Percentiles rank a stretch among this genome's conserved stretches.
Conservation (phyloP, 2,797 vertebrate genomes). For the Adrianichthys oophorus region DNA sequence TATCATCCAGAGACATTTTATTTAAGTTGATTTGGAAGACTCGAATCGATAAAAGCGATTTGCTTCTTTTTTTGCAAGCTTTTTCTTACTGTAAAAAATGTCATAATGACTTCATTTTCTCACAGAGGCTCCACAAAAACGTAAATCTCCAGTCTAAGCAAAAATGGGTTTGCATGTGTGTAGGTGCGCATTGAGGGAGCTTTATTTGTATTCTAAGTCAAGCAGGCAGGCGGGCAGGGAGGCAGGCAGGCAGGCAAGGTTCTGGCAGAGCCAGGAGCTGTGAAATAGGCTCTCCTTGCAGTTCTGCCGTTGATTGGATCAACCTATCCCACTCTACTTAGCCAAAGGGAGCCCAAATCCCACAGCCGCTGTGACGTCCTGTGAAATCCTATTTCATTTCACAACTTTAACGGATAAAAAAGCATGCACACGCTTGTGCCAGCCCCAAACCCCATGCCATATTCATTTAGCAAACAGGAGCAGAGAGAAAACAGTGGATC, state of each 20-base stretch:
- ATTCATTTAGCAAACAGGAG: slow-evolving; percentile 55
- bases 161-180: slow-evolving; percentile 49
- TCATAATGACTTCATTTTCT: slow-evolving; percentile 18
- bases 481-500: slow-evolving; percentile 40
- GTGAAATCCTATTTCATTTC: slow-evolving; percentile 80
- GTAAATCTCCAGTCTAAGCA: slow-evolving; percentile 51
- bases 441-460: slow-evolving; percentile 64
- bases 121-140: slow-evolving; percentile 34
- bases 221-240: slow-evolving; percentile 64
- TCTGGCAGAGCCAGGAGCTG: slow-evolving; percentile 72
- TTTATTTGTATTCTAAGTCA: slow-evolving; percentile 80
- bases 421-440: slow-evolving; percentile 58
- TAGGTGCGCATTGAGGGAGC: slow-evolving; percentile 69
- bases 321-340: slow-evolving; percentile 74
- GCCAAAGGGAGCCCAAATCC: slow-evolving; percentile 76
- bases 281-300: slow-evolving; percentile 77
- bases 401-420: slow-evolving; percentile 78
- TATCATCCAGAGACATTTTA: too few relatives aligned
- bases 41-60: too few relatives aligned
- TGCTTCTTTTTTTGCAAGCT: background rate
- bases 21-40: too few relatives aligned
- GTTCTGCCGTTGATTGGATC: slow-evolving; percentile 77
- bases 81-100: slow-evolving; percentile 1
- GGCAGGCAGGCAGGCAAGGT: slow-evolving; percentile 68
- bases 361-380: slow-evolving; percentile 70